A percentile compares a stretch with the other conserved stretches of the same genome.
Conservation (phyloP, 1,140 invertebrate species). For the Trachymyrmex cornetzi region DNA sequence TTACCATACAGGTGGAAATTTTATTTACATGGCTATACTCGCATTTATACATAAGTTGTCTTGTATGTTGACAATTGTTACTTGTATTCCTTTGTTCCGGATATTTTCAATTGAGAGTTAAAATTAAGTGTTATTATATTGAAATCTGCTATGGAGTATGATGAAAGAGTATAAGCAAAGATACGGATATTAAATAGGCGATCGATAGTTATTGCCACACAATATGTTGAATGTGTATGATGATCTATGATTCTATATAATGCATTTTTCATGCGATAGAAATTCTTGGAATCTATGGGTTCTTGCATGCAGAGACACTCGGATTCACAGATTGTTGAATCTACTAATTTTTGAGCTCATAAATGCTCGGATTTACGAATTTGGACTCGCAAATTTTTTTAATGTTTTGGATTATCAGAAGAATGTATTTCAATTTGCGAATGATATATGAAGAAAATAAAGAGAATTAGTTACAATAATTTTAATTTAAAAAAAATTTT, state of each 20-base stretch:
- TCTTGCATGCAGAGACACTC: constrained; percentile 38
- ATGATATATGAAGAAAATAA: background rate
- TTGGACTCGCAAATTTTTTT: background rate
- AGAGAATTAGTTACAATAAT: background rate
- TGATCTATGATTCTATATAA: constrained; percentile 52
- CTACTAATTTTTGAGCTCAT: constrained; percentile 42
- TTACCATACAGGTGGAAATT: background rate
- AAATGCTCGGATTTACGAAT: constrained; percentile 32
- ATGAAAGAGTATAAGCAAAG: constrained; percentile 41
- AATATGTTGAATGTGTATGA: constrained; percentile 53
- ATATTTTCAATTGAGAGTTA: constrained; percentile 52
- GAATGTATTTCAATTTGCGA: background rate
- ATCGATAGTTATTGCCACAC: constrained; percentile 51
- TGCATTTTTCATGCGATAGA: constrained; percentile 36
- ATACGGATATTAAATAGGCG: constrained; percentile 29
- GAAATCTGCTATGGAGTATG: constrained; percentile 42
- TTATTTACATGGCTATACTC: background rate
- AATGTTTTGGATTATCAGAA: background rate
- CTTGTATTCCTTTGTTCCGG: constrained; percentile 53
- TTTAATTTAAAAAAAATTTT: background rate
- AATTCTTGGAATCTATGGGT: constrained; percentile 15
- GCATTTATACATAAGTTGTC: no score
- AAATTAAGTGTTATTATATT: constrained; percentile 51
- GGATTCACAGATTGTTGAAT: constrained; percentile 46
- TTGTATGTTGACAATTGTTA: constrained; percentile 34